phyloP scores from a whole-genome alignment of 53 echinoderm and acorn worm species.

The Apostichopus leukothele region DNA sequence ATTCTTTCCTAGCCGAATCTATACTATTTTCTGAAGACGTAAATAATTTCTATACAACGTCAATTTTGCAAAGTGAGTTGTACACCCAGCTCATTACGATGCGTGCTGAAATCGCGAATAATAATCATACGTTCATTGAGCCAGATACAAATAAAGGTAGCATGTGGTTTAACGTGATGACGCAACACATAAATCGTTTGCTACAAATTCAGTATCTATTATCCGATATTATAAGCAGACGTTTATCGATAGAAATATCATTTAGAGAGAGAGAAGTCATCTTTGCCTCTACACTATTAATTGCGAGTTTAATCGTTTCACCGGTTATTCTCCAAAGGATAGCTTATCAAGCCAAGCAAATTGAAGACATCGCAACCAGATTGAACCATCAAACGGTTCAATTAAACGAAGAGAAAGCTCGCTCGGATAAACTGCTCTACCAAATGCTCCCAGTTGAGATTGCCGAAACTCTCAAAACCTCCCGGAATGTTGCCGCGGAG shows the following conservation, averaged over 20 bases:
- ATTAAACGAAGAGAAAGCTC: constrained; percentile 76
- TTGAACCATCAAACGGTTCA: constrained; percentile 77
- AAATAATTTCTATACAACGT: neutral
- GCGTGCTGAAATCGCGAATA: constrained; percentile 22
- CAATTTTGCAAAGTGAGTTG: constrained; percentile 2
- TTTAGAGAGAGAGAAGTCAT: constrained; percentile 4
- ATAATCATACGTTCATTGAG: constrained; percentile 14
- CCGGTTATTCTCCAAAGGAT: constrained; percentile 32
- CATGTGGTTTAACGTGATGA: constrained; percentile 68
- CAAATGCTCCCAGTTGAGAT: constrained; percentile 88
- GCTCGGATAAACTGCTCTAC: constrained; percentile 88
- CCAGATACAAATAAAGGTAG: constrained; percentile 3
- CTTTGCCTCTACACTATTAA: neutral
- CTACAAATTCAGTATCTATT: constrained; percentile 58
- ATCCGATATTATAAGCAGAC: constrained; percentile 40
- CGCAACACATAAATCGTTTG: constrained; percentile 61
- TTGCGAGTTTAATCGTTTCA: constrained; percentile 21
- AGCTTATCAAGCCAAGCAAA: constrained; percentile 61
- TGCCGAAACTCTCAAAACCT: constrained; percentile 69
- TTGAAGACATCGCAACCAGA: constrained; percentile 76
- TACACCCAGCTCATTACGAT: neutral
- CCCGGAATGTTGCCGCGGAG: constrained; percentile 52
- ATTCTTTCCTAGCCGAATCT: constrained; percentile 6
- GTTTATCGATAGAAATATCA: constrained; percentile 5
- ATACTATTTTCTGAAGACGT: constrained; percentile 17